A percentile compares a stretch with the other conserved stretches of the same genome.
Evolutionary conservation across 92 coral and sea anemone genomes (phyloP).

Genomic region (Pocillopora grandis): DNA sequence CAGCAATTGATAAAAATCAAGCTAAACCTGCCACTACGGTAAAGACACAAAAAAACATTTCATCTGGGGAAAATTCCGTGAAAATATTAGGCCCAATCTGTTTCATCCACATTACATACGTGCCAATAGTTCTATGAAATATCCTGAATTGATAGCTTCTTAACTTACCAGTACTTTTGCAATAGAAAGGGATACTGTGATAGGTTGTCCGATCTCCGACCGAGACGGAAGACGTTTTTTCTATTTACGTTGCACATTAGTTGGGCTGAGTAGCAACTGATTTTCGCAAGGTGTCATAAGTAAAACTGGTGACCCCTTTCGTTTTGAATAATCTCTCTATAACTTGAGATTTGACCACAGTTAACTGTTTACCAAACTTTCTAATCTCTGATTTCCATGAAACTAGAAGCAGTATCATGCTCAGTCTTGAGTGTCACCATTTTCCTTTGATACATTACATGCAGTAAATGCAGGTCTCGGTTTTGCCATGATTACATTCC

Average conservation of each 20-base stretch:
- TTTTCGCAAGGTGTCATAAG: constrained; percentile 14
- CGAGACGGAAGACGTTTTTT: constrained; percentile 13
- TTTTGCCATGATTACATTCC: not conserved
- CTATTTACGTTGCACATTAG: constrained; percentile 23
- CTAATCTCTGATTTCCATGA: constrained; percentile 42
- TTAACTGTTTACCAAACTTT: constrained; percentile 34
- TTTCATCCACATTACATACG: constrained; percentile 27
- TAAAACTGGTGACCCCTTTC: constrained; percentile 29
- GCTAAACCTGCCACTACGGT: too few relatives aligned
- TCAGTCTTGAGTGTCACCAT: too few relatives aligned
- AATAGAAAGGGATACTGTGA: constrained; percentile 20
- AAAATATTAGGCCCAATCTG: too few relatives aligned
- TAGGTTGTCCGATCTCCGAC: constrained; percentile 21
- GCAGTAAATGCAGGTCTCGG: not conserved
- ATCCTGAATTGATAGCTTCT: constrained; percentile 26
- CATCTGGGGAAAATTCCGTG: too few relatives aligned
- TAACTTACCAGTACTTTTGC: constrained; percentile 10
- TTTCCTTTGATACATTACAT: too few relatives aligned
- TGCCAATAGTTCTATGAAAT: constrained; percentile 36
- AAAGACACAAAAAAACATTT: too few relatives aligned
- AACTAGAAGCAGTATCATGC: not conserved
- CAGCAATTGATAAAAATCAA: too few relatives aligned
- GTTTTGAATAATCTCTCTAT: constrained; percentile 12
- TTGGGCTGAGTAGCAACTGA: constrained; percentile 33
- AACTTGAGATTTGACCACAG: constrained; percentile 15